Percentiles rank a stretch among this genome's conserved stretches.
These are phyloP conservation scores for Dryoscopus gambensis DNA, from an alignment of 2,113 vertebrate species.

Conservation along the genomic window DNA sequence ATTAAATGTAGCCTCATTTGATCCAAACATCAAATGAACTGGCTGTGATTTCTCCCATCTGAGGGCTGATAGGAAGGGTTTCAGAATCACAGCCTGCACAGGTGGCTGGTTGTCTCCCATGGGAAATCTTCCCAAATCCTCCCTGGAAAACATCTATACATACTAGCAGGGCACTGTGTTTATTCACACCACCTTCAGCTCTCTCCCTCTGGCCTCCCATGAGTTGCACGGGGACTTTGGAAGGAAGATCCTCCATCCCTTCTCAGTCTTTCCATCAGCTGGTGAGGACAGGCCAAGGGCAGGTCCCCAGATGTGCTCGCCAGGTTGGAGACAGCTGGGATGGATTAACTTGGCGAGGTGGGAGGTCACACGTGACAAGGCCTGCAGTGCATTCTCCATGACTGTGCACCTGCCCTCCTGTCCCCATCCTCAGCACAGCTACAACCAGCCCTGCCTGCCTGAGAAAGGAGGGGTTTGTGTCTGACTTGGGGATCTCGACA, in stretches of 20 bases:
- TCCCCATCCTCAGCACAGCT: background rate
- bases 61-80: background rate
- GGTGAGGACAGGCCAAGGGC: background rate
- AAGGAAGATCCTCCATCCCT: background rate
- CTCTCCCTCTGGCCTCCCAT: background rate
- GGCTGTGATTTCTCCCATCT: background rate
- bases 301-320: background rate
- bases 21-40: background rate
- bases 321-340: background rate
- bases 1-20: conserved; percentile 11
- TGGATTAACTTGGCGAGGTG: background rate
- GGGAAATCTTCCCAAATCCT: background rate
- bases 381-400: accelerated
- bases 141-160: background rate
- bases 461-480: background rate
- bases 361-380: accelerated
- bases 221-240: background rate
- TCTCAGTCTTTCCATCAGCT: background rate
- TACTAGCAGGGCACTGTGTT: background rate
- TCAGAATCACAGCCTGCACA: background rate
- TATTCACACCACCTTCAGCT: background rate
- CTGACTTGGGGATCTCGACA: background rate
- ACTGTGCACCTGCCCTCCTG: accelerated
- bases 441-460: background rate
- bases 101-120: background rate